Evolutionary conservation across 1,140 invertebrate species (phyloP), one percentile per base, ranked within the genome.

Genomic region (Brachionus koreanus): DNA sequence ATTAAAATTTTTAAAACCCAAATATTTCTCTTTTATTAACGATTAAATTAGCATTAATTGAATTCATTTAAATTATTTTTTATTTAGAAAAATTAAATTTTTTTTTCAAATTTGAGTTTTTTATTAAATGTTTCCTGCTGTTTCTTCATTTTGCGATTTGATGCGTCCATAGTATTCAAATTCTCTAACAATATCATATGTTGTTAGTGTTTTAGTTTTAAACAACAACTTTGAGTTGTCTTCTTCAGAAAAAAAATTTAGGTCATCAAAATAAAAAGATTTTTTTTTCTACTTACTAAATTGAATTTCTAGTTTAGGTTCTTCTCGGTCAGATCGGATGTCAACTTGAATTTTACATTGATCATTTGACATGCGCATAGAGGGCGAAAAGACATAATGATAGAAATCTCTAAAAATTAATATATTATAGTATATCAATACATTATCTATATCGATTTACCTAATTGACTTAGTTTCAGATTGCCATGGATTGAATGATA

Each of bases 181-280:
- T 43, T 79, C 76, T 19, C 76, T 37, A 1, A 65, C 76, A 35
- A 79, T 79, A 13, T 79, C 76, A 6, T 61, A 65, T 23, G 76
- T 79, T 29, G 76, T 79, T 35, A 79, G 42, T 23, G 76, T 33
- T 29, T 79, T 79, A n/a, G 76, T 79, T 43, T 79, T 79, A 49
- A 79, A 79, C 16, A 79, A 57, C 12, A 65, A 4, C 57, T 79
- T 79, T 13, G 76, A 61, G 16, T 79, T 52, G 25, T 79, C 76
- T 23, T 39, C 76, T 79, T 43, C n/a, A 25, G 43, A 46, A 29
- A 74, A 25, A 49, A 46, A 43, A 13, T 43, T 29, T 25, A 16
- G n/a, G 37, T 39, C 29, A 29, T 57, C 6, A 79, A 61, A 12
- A 12, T 13, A 42, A 39, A 57, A 19, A 0, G 9, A 35, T 0